A percentile compares a stretch with the other conserved stretches of the same genome.
Evolutionary conservation across 2,888 invertebrate genomes (phyloP).

Genomic region (Pardosa pseudoannulata): DNA sequence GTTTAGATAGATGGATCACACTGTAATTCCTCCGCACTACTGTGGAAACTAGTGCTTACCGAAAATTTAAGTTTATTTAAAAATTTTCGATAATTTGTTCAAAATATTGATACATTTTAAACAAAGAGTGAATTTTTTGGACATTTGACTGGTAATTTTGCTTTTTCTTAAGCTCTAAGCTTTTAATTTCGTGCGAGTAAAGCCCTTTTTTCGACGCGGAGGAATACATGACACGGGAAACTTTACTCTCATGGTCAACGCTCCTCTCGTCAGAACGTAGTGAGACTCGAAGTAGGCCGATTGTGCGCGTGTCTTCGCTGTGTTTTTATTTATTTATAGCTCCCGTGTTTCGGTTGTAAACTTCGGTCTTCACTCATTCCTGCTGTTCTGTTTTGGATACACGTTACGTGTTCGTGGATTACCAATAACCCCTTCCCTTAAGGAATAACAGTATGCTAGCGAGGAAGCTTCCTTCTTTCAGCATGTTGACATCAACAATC

Average conservation of each 20-base stretch:
- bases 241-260: constrained; percentile 64
- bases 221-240: constrained; percentile 59
- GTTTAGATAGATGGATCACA: background rate
- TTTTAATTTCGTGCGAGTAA: too few relatives aligned
- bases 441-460: constrained; percentile 68
- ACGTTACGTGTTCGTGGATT: constrained; percentile 39
- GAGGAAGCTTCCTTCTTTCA: constrained; percentile 69
- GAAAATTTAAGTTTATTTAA: background rate
- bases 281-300: constrained; percentile 20
- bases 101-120: too few relatives aligned
- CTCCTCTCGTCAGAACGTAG: constrained; percentile 59
- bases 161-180: too few relatives aligned
- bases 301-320: background rate
- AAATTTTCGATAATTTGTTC: too few relatives aligned
- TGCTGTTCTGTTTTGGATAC: constrained; percentile 8
- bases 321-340: constrained; percentile 53
- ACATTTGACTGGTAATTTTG: too few relatives aligned
- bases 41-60: background rate
- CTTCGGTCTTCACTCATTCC: constrained; percentile 12
- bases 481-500: constrained; percentile 58
- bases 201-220: constrained; percentile 27
- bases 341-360: constrained; percentile 24
- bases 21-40: background rate
- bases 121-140: too few relatives aligned
- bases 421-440: constrained; percentile 10